Percentiles rank a stretch among this genome's conserved stretches.
Conservation (phyloP, 2,797 vertebrate species). For the Melopsittacus undulatus region DNA sequence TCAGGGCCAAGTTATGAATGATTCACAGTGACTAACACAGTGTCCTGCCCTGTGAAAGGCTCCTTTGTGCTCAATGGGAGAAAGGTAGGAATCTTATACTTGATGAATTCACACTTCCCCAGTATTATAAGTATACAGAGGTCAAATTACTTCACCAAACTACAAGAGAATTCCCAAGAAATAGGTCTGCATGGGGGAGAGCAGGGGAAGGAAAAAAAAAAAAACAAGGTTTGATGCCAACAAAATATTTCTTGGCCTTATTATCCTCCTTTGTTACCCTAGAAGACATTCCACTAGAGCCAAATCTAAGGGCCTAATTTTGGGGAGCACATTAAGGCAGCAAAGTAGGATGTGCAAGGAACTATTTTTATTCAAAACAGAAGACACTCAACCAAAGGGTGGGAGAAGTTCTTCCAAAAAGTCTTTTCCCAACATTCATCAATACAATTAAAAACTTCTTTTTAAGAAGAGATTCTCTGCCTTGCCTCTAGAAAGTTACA, state of each 20-base stretch:
- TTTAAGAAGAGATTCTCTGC: background rate
- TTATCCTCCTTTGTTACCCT: background rate
- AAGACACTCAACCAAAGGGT: background rate
- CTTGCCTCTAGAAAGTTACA: background rate
- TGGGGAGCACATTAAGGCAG: background rate
- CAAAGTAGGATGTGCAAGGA: background rate
- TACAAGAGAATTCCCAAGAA: background rate
- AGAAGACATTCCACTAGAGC: background rate
- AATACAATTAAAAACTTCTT: background rate
- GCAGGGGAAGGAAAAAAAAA: background rate
- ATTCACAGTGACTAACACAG: background rate
- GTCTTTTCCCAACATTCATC: background rate
- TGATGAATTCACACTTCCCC: too few relatives aligned
- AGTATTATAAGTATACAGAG: too few relatives aligned
- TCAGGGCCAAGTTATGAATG: slow-evolving; percentile 17
- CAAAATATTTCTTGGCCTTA: background rate
- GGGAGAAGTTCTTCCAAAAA: background rate
- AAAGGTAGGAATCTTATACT: too few relatives aligned
- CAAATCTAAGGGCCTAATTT: background rate
- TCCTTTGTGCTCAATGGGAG: too few relatives aligned
- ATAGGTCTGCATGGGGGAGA: background rate
- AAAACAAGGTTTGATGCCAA: background rate
- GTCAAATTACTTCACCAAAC: background rate
- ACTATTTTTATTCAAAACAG: background rate
- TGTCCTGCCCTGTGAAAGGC: too few relatives aligned